Evolutionary conservation across 2,888 invertebrate genomes (phyloP).

Genomic region (Tachina lurida): DNA sequence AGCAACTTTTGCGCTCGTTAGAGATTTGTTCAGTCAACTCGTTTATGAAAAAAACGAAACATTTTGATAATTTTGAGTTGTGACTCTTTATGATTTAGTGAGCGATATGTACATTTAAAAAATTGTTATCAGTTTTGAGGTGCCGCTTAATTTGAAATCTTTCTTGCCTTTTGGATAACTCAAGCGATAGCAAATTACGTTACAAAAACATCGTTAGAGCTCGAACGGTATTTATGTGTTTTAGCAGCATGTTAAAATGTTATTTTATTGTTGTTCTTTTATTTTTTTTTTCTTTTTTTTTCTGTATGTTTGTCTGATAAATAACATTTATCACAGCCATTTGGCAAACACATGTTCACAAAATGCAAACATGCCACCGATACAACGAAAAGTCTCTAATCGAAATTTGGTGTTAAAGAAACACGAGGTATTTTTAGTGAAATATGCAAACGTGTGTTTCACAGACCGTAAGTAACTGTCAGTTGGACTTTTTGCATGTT

Average conservation of each 20-base stretch:
- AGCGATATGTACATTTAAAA: too few relatives aligned
- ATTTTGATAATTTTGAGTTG: too few relatives aligned
- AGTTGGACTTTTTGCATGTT: constrained; percentile 45
- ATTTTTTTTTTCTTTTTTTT: background rate
- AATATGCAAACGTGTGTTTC: constrained; percentile 61
- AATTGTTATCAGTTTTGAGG: constrained; percentile 23
- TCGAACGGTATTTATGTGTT: constrained; percentile 13
- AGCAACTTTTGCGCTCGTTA: too few relatives aligned
- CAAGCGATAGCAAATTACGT: background rate
- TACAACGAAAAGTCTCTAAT: constrained; percentile 53
- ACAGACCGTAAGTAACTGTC: constrained; percentile 65
- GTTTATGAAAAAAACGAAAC: too few relatives aligned
- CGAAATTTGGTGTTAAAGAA: constrained; percentile 56
- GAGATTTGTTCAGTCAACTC: too few relatives aligned
- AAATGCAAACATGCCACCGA: constrained; percentile 74
- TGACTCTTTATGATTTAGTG: too few relatives aligned
- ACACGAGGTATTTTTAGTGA: constrained; percentile 18
- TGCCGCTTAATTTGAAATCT: constrained; percentile 9
- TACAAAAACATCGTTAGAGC: constrained; percentile 28
- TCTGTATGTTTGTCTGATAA: constrained; percentile 50
- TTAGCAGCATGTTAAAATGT: constrained; percentile 36
- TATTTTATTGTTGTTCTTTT: background rate
- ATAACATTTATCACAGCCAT: constrained; percentile 77
- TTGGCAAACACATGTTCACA: constrained; percentile 82
- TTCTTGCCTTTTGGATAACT: background rate